Conservation (phyloP, 2,797 vertebrate species). For the Lacerta viridis region DNA sequence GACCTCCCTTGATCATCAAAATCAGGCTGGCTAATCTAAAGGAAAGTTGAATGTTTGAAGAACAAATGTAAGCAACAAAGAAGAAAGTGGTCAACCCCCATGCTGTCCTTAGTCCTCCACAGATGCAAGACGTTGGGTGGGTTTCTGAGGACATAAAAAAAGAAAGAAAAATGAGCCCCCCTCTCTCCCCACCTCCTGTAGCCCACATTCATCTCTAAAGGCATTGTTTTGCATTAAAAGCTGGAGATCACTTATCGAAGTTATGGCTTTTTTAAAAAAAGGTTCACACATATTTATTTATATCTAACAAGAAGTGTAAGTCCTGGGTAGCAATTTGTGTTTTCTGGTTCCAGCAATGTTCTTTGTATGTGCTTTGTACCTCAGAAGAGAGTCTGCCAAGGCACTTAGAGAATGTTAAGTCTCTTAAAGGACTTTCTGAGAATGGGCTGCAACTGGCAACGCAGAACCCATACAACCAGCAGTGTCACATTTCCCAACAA, state of each 20-base stretch:
- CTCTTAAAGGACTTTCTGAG: conserved; percentile 75
- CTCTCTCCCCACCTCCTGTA: neutral
- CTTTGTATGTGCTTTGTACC: conserved; percentile 81
- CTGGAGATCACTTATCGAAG: conserved; percentile 80
- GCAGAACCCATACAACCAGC: conserved; percentile 74
- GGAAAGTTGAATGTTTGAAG: conserved; percentile 51
- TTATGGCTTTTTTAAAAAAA: conserved; percentile 79
- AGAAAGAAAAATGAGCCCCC: neutral
- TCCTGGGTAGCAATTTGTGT: conserved; percentile 75
- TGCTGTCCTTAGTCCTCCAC: conserved; percentile 54
- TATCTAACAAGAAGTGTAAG: conserved; percentile 76
- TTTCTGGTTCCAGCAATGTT: conserved; percentile 78
- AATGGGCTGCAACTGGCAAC: conserved; percentile 73
- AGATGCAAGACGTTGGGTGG: conserved; percentile 21
- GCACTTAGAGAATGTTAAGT: conserved; percentile 82
- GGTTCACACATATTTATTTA: conserved; percentile 60
- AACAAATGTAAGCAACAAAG: conserved; percentile 57
- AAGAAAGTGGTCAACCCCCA: conserved; percentile 39
- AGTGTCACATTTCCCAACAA: conserved; percentile 67
- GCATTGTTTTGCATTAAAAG: conserved; percentile 79
- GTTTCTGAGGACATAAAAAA: conserved; percentile 32
- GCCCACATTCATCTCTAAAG: conserved; percentile 67
- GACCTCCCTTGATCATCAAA: neutral
- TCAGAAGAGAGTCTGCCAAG: conserved; percentile 83
- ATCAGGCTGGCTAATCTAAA: conserved; percentile 49